These are phyloP conservation scores for Ephestia elutella DNA, from an alignment of 1,140 invertebrate species.

Conservation along the genomic window DNA sequence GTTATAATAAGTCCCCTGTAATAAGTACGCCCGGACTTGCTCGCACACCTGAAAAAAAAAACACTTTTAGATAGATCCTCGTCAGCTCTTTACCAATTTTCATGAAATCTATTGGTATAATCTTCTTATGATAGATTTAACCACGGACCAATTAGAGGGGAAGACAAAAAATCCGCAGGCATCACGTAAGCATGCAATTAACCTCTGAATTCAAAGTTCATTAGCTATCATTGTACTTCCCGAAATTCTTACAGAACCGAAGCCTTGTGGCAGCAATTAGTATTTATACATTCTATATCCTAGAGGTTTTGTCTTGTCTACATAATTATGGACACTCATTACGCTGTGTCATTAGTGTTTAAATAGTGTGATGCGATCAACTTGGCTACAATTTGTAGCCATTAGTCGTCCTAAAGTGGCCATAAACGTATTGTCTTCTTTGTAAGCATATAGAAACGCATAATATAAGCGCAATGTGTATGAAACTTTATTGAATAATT, in stretches of 20 bases:
- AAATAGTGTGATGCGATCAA: neutral
- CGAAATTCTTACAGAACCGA: too few relatives aligned
- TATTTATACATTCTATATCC: too few relatives aligned
- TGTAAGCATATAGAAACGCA: neutral
- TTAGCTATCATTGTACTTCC: too few relatives aligned
- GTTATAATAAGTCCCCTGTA: slow-evolving; percentile 87
- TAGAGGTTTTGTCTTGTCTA: neutral
- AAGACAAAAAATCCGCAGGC: too few relatives aligned
- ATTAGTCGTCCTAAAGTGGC: neutral
- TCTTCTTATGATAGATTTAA: too few relatives aligned
- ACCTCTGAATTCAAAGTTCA: too few relatives aligned
- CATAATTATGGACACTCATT: slow-evolving; percentile 5
- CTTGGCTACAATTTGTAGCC: neutral
- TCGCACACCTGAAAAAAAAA: slow-evolving; percentile 79
- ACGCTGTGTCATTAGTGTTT: neutral
- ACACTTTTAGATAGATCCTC: too few relatives aligned
- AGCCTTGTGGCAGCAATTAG: too few relatives aligned
- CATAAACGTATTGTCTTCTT: neutral
- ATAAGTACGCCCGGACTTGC: slow-evolving; percentile 87
- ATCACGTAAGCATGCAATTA: too few relatives aligned
- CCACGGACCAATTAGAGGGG: too few relatives aligned
- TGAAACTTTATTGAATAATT: neutral
- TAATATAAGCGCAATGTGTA: neutral
- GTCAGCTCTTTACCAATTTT: too few relatives aligned
- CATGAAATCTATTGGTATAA: too few relatives aligned